These are phyloP conservation scores for Volucella bombylans DNA, from an alignment of 2,888 invertebrate genomes.

Conservation along the genomic window DNA sequence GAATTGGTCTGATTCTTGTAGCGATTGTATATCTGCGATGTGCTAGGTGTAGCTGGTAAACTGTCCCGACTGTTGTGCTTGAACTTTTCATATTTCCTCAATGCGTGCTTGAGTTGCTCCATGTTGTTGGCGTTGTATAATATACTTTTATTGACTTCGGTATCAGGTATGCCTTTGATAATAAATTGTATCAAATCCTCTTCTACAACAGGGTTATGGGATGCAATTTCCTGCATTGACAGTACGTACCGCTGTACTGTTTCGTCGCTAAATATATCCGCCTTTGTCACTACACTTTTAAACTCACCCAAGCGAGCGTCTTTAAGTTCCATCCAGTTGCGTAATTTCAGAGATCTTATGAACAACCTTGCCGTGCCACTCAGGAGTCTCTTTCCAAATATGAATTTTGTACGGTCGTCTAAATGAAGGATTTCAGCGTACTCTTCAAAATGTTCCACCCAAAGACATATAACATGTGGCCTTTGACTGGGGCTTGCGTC, in stretches of 20 bases:
- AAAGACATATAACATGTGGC: constrained; percentile 39
- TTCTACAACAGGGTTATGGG: constrained; percentile 38
- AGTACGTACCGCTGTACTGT: constrained; percentile 40
- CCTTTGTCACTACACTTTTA: too few species aligned
- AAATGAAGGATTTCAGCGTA: constrained; percentile 31
- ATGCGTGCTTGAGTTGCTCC: too few species aligned
- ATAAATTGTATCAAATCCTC: too few species aligned
- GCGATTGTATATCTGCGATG: neutral
- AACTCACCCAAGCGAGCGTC: constrained; percentile 38
- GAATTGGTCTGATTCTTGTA: neutral
- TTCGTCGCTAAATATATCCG: constrained; percentile 50
- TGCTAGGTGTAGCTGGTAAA: neutral
- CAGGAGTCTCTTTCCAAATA: constrained; percentile 45
- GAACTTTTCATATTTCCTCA: too few species aligned
- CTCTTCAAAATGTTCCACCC: constrained; percentile 53
- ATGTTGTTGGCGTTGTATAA: neutral
- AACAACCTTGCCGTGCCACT: constrained; percentile 53
- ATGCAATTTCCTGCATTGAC: constrained; percentile 45
- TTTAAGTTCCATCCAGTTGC: constrained; percentile 50
- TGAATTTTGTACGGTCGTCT: constrained; percentile 44
- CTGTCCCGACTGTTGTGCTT: too few species aligned
- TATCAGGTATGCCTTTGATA: constrained; percentile 43
- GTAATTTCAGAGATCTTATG: constrained; percentile 30
- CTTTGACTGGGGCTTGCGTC: constrained; percentile 15
- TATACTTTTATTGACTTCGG: constrained; percentile 32